These are phyloP conservation scores for Paradoxurus hermaphroditus DNA, from an alignment of 2,113 vertebrate genomes.

Conservation along the genomic window DNA sequence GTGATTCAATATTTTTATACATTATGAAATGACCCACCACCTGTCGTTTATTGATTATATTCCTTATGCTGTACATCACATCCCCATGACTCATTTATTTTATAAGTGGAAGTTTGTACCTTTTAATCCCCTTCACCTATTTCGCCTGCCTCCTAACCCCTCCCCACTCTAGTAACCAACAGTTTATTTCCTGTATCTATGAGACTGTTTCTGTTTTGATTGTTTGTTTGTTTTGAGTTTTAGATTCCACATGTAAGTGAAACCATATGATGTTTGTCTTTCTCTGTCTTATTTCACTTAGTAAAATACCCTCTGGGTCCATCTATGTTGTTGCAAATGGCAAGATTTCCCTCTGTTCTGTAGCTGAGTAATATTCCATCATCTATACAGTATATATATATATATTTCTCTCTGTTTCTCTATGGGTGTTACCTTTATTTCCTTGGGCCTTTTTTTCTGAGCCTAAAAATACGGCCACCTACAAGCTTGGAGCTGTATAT, in stretches of 20 bases:
- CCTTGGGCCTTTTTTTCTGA: not conserved
- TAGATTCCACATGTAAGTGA: not conserved
- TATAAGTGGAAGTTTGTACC: not conserved
- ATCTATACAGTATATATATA: too few species aligned
- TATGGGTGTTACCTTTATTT: not conserved
- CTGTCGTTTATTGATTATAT: not conserved
- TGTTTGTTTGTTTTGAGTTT: not conserved
- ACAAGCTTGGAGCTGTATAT: not conserved
- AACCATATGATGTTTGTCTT: not conserved
- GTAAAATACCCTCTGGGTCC: not conserved
- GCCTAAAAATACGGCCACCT: not conserved
- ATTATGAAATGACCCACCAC: not conserved
- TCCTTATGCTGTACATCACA: not conserved
- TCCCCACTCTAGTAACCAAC: not conserved
- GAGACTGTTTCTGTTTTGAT: not conserved
- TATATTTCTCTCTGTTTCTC: not conserved
- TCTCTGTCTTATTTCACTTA: not conserved
- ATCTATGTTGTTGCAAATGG: not conserved
- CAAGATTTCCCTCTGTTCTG: not conserved
- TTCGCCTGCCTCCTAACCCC: not conserved
- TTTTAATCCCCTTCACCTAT: not conserved
- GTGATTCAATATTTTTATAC: not conserved
- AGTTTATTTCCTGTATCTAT: not conserved
- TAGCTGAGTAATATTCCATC: not conserved
- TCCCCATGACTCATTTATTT: not conserved